Percentiles rank a stretch among this genome's conserved stretches.
Evolutionary conservation across 2,113 vertebrate genomes (phyloP).

Genomic region (Phoenicopterus ruber): DNA sequence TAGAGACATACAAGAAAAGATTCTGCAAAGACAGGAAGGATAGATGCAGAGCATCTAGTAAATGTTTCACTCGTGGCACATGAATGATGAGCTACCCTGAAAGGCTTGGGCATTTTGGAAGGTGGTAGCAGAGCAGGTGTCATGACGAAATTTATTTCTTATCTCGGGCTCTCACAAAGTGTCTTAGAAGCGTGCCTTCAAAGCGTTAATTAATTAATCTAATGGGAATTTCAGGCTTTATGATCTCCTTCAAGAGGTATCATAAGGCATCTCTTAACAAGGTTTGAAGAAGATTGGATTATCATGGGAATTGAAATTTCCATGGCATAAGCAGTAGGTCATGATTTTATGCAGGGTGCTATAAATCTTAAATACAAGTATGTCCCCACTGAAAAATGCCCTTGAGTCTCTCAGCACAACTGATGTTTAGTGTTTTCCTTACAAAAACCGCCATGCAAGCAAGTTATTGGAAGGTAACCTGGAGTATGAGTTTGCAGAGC

Average conservation of each 20-base stretch:
- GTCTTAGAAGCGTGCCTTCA: not conserved
- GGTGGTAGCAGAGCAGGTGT: not conserved
- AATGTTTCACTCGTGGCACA: not conserved
- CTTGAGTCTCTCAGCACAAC: not conserved
- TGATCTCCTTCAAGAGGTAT: not conserved
- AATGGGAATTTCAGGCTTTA: not conserved
- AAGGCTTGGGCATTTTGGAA: conserved; percentile 16
- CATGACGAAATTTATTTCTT: conserved; percentile 13
- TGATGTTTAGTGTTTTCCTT: not conserved
- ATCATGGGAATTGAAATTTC: conserved; percentile 3
- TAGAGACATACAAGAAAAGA: not conserved
- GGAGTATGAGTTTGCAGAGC: not conserved
- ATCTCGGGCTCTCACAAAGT: not conserved
- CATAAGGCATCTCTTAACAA: not conserved
- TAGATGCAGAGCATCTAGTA: not conserved
- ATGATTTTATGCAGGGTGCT: not conserved
- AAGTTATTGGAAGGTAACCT: not conserved
- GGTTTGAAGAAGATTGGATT: conserved; percentile 1
- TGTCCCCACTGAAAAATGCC: not conserved
- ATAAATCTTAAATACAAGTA: conserved; percentile 16
- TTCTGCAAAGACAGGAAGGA: not conserved
- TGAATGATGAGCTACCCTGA: not conserved
- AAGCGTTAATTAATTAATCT: conserved; percentile 9
- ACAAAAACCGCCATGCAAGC: not conserved
- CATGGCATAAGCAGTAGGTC: not conserved